Percentiles rank a stretch among this genome's conserved stretches.
These are phyloP conservation scores for Cynopterus sphinx DNA, from an alignment of 2,797 vertebrate genomes.

Conservation along the genomic window DNA sequence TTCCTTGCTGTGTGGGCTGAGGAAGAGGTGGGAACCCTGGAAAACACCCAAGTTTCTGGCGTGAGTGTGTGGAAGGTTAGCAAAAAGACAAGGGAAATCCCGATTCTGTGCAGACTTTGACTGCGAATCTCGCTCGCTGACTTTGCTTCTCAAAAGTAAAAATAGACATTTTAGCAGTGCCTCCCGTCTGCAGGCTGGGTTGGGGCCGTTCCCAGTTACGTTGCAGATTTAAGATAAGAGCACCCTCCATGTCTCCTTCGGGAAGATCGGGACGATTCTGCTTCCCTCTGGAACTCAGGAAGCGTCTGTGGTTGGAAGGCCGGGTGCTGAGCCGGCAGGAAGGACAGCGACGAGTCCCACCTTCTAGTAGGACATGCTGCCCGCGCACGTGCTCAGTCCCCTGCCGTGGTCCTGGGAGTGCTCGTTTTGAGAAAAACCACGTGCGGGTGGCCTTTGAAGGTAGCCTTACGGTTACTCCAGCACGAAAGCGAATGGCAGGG, in stretches of 20 bases:
- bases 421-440: not conserved
- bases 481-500: accelerated
- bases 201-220: not conserved
- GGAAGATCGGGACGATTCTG: not conserved
- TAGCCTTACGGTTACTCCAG: accelerated
- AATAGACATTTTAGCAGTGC: not conserved
- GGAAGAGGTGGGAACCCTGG: not conserved
- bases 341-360: accelerated
- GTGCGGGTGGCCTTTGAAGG: not conserved
- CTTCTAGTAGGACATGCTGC: not conserved
- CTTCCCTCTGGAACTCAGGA: not conserved
- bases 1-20: not conserved
- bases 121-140: not conserved
- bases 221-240: not conserved
- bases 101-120: not conserved
- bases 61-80: not conserved
- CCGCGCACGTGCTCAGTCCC: not conserved
- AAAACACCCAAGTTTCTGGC: slow-evolving; percentile 6
- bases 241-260: not conserved
- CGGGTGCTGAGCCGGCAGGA: not conserved
- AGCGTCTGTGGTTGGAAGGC: not conserved
- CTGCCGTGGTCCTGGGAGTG: not conserved
- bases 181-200: not conserved
- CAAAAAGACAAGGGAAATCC: not conserved
- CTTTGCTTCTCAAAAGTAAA: not conserved